Percentiles rank a stretch among this genome's conserved stretches.
Conservation (phyloP, 2,888 invertebrate genomes). For the Homarus gammarus region DNA sequence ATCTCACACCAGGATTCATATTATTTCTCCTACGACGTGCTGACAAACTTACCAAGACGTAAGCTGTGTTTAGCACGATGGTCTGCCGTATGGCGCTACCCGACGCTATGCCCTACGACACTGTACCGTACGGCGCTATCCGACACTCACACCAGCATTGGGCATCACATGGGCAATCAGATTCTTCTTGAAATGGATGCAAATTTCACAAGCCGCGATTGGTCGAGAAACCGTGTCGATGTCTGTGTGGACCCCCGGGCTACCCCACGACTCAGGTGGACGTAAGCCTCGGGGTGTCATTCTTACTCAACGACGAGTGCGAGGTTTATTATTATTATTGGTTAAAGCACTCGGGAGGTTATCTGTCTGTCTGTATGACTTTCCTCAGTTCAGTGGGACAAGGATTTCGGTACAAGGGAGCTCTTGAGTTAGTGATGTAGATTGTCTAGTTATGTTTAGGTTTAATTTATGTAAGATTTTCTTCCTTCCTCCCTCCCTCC, state of each 20-base stretch:
- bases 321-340: neutral
- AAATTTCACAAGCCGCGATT: neutral
- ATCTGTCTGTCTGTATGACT: neutral
- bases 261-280: neutral
- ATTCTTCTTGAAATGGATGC: neutral
- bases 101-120: no score
- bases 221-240: neutral
- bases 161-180: neutral
- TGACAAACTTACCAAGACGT: slow-evolving; percentile 51
- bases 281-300: neutral
- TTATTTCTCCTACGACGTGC: slow-evolving; percentile 25
- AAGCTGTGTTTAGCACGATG: slow-evolving; percentile 48
- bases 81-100: slow-evolving; percentile 9
- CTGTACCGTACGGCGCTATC: neutral
- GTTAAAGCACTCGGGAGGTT: neutral
- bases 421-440: neutral
- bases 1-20: no score
- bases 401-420: no score
- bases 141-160: neutral
- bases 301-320: neutral
- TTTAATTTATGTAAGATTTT: no score
- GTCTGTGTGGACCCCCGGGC: no score
- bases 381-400: neutral
- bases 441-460: neutral
- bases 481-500: no score